Base-by-base conservation (phyloP, 2,113 vertebrate genomes). In the Myotis brandtii region DNA sequence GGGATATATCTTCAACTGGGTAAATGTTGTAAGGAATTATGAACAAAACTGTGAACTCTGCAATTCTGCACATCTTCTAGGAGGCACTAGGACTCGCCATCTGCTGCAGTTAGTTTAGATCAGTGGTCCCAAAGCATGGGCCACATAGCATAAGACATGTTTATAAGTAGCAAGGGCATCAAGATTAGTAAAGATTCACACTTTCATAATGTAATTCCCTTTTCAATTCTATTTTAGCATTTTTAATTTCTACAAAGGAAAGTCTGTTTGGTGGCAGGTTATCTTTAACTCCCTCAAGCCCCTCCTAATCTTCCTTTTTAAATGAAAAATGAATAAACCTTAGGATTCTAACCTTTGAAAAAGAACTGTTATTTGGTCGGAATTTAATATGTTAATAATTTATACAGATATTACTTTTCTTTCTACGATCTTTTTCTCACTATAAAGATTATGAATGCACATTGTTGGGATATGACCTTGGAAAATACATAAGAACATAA, bases 381-480 rank as follows among this genome's bases (percentile, higher is more conserved):
- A 84, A 72, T 86, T 88, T 82, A 59, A 67, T 93, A 83, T 73
- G 20, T 73, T 83, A 86, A 77, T 85, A 88, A 86, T 77, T 30
- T 20, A 86, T 77, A 48, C 59, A 23, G 23, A 54, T 50, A 27
- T 75, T 67, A 69, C 10, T 86, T 81, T 46, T 82, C 40, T 96
- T 93, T 87, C 48, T 81, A 1, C 9, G 37, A 12, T 72, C n/a
- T 20, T 94, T 80, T 95, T 67, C 66, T 93, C 9, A 27, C 79
- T 70, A 43, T 84, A 84, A 93, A 64, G 5, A 73, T 81, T 76
- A 64, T 34, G 0, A 21, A 25, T 85, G 2, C 16, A 95, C 77
- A 43, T 89, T 88, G 25, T 88, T 89, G 18, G 32, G 72, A 76
- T 50, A 77, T 72, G 54, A 72, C 46, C 54, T 52, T 86, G 11